Base-by-base conservation (phyloP, 2,113 vertebrate genomes). In the Ameiurus melas region DNA sequence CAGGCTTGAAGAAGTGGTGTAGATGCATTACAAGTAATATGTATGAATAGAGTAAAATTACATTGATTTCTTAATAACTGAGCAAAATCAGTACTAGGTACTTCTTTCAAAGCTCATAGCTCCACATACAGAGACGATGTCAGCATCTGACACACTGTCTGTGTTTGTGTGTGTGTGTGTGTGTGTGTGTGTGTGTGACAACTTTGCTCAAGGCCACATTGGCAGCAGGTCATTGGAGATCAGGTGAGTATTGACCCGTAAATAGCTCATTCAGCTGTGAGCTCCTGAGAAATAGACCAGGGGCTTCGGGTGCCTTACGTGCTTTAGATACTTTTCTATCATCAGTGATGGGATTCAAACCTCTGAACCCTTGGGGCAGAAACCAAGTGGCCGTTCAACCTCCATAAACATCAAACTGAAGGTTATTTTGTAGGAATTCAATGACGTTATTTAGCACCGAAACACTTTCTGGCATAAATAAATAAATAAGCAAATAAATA, bases 301-400 rank as follows among this genome's bases (percentile, higher is more conserved):
- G 53, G 71, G 55, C 70, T 86, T 86, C 58, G 43, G 71, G 85
- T 43, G 70, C 85, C 55, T 86, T 62, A 86, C 8, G 57, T 30
- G 71, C 71, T 77, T 77, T 53, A 83, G 80, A 62, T 83, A 83
- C 79, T 81, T 81, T 81, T 81, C 79, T 81, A 20, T 68, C 83
- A 85, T 71, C 83, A 85, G 47, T 85, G 62, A 85, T 70, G 64
- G 83, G 66, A 71, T 85, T 68, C 27, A 85, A 70, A 85, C 47
- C 83, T 70, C 64, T 71, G 80, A 83, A 39, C 80, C 57, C 12
- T 62, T 12, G 13, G 36, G 80, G 80, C 80, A 62, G 13, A 43
- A 83, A 62, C 22, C 57, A 39, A 62, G 57, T 25, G 30, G 2
- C 57, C 20, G 39, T 62, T 83, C 80, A 62, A 62, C 57, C 30